Conservation (phyloP, 2,797 vertebrate species). For the Percopsis omiscomaycus region DNA sequence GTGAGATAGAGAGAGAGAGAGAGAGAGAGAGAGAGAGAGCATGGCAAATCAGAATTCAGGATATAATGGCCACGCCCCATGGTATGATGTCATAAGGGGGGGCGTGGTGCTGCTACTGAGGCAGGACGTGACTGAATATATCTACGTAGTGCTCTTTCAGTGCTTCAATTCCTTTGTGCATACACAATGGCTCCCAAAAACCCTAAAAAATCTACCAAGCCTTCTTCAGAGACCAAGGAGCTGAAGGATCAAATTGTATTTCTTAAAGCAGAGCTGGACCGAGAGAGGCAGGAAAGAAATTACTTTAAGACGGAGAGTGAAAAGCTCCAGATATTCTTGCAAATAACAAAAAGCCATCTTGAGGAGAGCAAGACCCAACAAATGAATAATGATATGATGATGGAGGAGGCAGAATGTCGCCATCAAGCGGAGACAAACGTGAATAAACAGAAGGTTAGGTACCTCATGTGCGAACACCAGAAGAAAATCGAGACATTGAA, state of each 20-base stretch:
- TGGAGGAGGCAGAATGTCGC: slow-evolving; percentile 84
- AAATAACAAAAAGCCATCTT: slow-evolving; percentile 79
- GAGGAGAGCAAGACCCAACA: slow-evolving; percentile 82
- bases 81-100: too few species aligned
- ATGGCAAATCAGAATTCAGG: too few species aligned
- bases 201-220: too few species aligned
- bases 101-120: too few species aligned
- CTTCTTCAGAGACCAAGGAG: slow-evolving; percentile 54
- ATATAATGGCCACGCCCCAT: too few species aligned
- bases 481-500: slow-evolving; percentile 84
- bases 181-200: too few species aligned
- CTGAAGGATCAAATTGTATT: slow-evolving; percentile 78
- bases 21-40: too few species aligned
- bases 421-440: slow-evolving; percentile 93
- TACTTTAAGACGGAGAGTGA: slow-evolving; percentile 90
- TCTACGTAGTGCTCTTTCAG: too few species aligned
- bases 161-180: too few species aligned
- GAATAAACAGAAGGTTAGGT: slow-evolving; percentile 95
- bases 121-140: too few species aligned
- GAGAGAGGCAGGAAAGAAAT: slow-evolving; percentile 87
- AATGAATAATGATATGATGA: slow-evolving; percentile 81
- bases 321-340: slow-evolving; percentile 83
- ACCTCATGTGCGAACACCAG: slow-evolving; percentile 90
- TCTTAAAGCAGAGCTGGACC: slow-evolving; percentile 84
- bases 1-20: too few species aligned